Base-by-base conservation (phyloP, 2,888 invertebrate species). In the Azorinus chamasolen region DNA sequence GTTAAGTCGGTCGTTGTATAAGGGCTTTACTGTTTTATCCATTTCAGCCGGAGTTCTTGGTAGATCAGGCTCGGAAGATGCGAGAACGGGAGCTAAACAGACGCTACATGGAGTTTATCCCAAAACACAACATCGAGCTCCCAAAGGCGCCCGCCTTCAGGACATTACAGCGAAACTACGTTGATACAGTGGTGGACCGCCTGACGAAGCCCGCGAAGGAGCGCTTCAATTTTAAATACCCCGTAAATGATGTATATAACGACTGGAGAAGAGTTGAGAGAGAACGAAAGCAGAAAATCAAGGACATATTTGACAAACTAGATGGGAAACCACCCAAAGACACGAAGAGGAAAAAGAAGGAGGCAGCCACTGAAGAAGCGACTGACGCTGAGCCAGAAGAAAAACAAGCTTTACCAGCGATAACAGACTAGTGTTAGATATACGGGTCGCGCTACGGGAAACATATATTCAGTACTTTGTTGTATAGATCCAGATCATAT, bases 131-230 rank as follows among this genome's bases (percentile, higher is more conserved):
- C 2, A 71, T 79, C 37, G 70, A 69, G 45, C 59, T 85, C 0
- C 81, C 85, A 5, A 64, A 70, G 45, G 85, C 85, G 0, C 79
- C 79, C 0, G 81, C 85, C 1, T 85, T 82, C 46, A 63, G 83
- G 20, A 65, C 63, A 12, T 37, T 83, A 14, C 72, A 66, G 1
- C 39, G 51, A n/a, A n/a, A 22, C 1, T 51, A 82, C 10, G 79
- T 80, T 1, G 57, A 69, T 5, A 54, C 24, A 14, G 73, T 83
- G n/a, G 85, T 85, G 12, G 53, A 62, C 4, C 66, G 85, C 20
- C 59, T 80, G 25, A 66, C 66, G 18, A 69, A 66, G 57, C 54
- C 69, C 3, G 43, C 71, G 8, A 58, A 39, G 10, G 68, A 77
- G 32, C 51, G 77, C 46, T 77, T 77, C 25, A 24, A 64, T 20